Evolutionary conservation across 92 coral and sea anemone genomes (phyloP).

Genomic region (Chrysogorgia sp.): DNA sequence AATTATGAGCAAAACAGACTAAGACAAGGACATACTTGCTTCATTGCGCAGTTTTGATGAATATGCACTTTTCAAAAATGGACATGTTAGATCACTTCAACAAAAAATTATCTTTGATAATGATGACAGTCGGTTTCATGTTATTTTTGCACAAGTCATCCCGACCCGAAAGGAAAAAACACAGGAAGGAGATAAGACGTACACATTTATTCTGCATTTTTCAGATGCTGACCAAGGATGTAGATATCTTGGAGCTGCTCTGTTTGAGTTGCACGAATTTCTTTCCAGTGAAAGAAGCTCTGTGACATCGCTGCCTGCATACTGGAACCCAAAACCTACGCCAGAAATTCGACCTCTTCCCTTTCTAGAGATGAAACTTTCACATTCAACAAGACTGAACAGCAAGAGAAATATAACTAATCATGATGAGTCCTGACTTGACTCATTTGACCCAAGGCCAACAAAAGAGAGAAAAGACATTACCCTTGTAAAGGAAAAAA

Average conservation of each 20-base stretch:
- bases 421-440: conserved; percentile 70
- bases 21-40: conserved; percentile 66
- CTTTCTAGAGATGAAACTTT: conserved; percentile 41
- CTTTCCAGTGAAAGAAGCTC: conserved; percentile 57
- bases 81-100: conserved; percentile 61
- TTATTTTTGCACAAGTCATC: conserved; percentile 65
- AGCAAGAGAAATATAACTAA: conserved; percentile 59
- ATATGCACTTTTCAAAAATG: conserved; percentile 60
- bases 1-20: conserved; percentile 70
- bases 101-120: conserved; percentile 54
- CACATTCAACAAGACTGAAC: conserved; percentile 32
- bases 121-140: conserved; percentile 57
- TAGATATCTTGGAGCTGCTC: conserved; percentile 68
- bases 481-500: conserved; percentile 31
- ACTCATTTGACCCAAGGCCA: conserved; percentile 69
- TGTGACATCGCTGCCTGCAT: conserved; percentile 65
- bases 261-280: conserved; percentile 71
- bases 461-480: conserved; percentile 60
- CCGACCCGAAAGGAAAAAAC: conserved; percentile 69
- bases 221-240: conserved; percentile 75
- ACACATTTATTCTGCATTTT: conserved; percentile 71
- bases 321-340: conserved; percentile 73
- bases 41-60: conserved; percentile 74
- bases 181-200: conserved; percentile 63
- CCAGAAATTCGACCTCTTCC: conserved; percentile 63